phyloP scores from a whole-genome alignment of 2,888 invertebrate species.

The Lithophane ornitopus region DNA sequence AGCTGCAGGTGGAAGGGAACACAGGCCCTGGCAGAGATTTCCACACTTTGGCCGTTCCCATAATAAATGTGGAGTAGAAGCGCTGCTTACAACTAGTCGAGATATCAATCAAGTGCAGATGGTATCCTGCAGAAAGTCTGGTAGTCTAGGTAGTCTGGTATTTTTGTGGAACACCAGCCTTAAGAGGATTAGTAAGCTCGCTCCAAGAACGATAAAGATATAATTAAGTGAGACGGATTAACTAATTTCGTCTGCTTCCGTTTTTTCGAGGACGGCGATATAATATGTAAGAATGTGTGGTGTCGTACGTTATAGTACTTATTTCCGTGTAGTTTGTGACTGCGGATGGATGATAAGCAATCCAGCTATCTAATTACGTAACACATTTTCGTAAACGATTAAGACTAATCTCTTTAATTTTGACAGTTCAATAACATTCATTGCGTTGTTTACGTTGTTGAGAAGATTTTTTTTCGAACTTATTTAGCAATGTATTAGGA shows the following conservation, averaged over 20 bases:
- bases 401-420: no score
- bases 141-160: no score
- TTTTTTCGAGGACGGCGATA: slow-evolving; percentile 24
- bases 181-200: slow-evolving; percentile 47
- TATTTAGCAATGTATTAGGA: no score
- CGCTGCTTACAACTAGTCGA: no score
- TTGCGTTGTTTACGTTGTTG: no score
- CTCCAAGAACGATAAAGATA: slow-evolving; percentile 59
- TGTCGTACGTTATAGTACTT: background rate
- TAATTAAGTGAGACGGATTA: slow-evolving; percentile 65
- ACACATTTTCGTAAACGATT: no score
- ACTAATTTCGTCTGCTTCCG: slow-evolving; percentile 42
- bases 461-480: no score
- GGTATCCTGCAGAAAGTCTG: background rate
- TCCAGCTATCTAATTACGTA: background rate
- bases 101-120: background rate
- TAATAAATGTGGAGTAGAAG: background rate
- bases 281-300: background rate
- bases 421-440: no score
- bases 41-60: background rate
- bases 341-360: background rate
- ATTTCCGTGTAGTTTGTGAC: background rate
- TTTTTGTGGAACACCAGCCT: slow-evolving; percentile 20
- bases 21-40: background rate
- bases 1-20: no score